These are phyloP conservation scores for Cyprinodon brontotheroides DNA, from an alignment of 2,113 vertebrate genomes.

Conservation along the genomic window DNA sequence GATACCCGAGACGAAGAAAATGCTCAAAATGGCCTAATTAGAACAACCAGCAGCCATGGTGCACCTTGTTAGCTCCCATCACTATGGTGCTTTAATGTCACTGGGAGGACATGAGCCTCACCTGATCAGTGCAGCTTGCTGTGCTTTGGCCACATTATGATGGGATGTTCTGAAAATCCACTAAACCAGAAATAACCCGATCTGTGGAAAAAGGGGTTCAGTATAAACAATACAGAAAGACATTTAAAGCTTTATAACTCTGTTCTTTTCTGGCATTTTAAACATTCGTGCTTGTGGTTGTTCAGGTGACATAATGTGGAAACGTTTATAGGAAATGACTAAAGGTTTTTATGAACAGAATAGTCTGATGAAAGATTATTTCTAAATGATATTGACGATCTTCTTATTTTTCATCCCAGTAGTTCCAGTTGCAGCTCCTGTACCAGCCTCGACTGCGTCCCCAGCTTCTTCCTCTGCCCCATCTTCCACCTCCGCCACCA, in stretches of 20 bases:
- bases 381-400: not conserved
- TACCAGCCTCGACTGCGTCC: slow-evolving; percentile 18
- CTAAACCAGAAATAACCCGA: not conserved
- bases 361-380: not conserved
- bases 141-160: not conserved
- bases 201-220: not conserved
- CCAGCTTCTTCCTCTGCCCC: slow-evolving; percentile 30
- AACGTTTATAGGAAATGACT: no score
- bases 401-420: slow-evolving; percentile 2
- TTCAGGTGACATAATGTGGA: no score
- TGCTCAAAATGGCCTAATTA: not conserved
- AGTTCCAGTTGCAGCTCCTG: slow-evolving; percentile 20
- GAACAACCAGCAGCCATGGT: not conserved
- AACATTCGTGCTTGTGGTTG: no score
- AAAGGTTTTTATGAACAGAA: not conserved
- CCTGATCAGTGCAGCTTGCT: not conserved
- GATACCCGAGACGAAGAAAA: not conserved
- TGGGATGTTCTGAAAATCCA: not conserved
- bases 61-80: not conserved
- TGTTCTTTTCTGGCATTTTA: no score
- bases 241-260: no score
- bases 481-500: slow-evolving; percentile 54
- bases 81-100: not conserved
- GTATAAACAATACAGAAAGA: no score
- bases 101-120: not conserved